Evolutionary conservation across 23 tunicate species (phyloP).

Genomic region (Diplosoma virens): DNA sequence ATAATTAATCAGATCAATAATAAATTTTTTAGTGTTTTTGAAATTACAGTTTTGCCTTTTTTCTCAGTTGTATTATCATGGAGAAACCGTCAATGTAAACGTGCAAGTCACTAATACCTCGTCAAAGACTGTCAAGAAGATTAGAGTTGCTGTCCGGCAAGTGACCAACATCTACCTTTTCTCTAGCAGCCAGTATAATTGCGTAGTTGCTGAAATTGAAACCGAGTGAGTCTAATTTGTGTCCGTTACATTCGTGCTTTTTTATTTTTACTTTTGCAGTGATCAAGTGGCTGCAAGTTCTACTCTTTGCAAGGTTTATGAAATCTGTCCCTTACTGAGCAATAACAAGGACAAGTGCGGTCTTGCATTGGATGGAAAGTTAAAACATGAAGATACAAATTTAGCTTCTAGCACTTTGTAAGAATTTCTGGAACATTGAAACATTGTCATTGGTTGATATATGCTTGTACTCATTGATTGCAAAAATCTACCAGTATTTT

Average conservation of each 20-base stretch:
- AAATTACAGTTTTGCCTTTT: too few relatives aligned
- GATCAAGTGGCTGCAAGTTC: conserved; percentile 91
- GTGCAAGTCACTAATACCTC: conserved; percentile 96
- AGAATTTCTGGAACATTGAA: too few relatives aligned
- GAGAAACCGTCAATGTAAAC: conserved; percentile 87
- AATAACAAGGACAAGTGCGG: conserved; percentile 95
- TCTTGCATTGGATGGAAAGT: conserved; percentile 96
- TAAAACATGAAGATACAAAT: conserved; percentile 96
- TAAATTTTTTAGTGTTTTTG: too few relatives aligned
- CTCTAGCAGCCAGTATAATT: conserved; percentile 91
- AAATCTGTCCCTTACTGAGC: conserved; percentile 83
- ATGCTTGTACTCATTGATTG: too few relatives aligned
- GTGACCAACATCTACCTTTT: conserved; percentile 85
- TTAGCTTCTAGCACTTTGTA: conserved; percentile 96
- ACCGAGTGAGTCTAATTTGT: conserved; percentile 80
- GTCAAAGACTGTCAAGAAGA: conserved; percentile 87
- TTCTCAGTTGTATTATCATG: conserved; percentile 88
- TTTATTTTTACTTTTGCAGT: conserved; percentile 30
- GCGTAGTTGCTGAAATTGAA: conserved; percentile 87
- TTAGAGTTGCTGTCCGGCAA: conserved; percentile 86
- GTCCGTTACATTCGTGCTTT: neutral
- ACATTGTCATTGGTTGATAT: too few relatives aligned
- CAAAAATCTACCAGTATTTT: too few relatives aligned
- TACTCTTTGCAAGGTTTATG: conserved; percentile 95
- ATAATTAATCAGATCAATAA: too few relatives aligned